Evolutionary conservation across 2,888 invertebrate genomes (phyloP).

Genomic region (Zelleria hepariella): DNA sequence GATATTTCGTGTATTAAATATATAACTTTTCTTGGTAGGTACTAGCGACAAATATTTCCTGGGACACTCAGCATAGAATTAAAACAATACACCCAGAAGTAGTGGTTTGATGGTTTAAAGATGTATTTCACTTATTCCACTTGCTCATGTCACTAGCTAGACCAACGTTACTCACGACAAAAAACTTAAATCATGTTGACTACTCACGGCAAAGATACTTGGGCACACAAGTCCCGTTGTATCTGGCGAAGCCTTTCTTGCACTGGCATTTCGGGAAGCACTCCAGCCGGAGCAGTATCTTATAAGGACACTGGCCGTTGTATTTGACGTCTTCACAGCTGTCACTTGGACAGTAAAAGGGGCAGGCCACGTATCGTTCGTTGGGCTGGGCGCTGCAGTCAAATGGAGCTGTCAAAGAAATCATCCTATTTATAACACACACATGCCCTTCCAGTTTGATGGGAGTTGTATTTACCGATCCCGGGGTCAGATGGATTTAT

Average conservation of each 20-base stretch:
- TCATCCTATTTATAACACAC: not conserved
- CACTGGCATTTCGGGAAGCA: conserved; percentile 32
- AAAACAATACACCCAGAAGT: no score
- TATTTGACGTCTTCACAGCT: conserved; percentile 21
- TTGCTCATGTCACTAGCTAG: no score
- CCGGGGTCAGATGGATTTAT: no score
- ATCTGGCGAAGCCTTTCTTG: conserved; percentile 22
- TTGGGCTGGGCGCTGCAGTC: conserved; percentile 24
- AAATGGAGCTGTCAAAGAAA: conserved; percentile 26
- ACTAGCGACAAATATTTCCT: no score
- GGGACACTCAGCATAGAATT: no score
- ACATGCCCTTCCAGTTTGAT: not conserved
- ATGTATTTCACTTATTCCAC: no score
- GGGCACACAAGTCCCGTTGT: conserved; percentile 27
- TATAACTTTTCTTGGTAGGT: no score
- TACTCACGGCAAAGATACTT: conserved; percentile 23
- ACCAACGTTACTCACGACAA: no score
- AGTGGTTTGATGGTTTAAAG: no score
- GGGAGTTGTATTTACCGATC: no score
- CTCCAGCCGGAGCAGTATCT: conserved; percentile 17
- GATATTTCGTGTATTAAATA: no score
- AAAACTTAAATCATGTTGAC: no score
- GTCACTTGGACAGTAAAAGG: conserved; percentile 29
- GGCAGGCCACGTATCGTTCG: conserved; percentile 27
- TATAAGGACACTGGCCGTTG: conserved; percentile 20